Percentiles rank a stretch among this genome's conserved stretches.
These are phyloP conservation scores for Gopherus flavomarginatus DNA, from an alignment of 2,113 vertebrate species.

Conservation along the genomic window DNA sequence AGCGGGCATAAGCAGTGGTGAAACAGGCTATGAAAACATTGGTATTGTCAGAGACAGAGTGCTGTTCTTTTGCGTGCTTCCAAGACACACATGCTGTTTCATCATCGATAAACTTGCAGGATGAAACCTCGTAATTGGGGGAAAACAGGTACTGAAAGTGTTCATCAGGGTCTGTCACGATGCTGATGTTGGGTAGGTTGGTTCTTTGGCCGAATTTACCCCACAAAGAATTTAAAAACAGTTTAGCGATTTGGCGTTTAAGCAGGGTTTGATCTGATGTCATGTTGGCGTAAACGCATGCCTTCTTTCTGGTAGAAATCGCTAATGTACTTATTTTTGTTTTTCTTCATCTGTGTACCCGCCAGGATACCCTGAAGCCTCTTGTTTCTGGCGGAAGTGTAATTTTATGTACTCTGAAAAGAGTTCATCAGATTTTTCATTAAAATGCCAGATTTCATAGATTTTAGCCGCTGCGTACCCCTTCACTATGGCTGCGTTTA, in stretches of 20 bases:
- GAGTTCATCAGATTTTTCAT: too few species aligned
- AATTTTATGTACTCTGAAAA: too few species aligned
- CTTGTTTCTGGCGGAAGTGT: too few species aligned
- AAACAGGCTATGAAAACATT: not conserved
- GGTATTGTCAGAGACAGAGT: not conserved
- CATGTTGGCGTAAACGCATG: not conserved
- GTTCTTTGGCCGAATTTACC: not conserved
- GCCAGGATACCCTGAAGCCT: too few species aligned
- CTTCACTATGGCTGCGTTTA: too few species aligned
- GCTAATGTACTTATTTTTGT: not conserved
- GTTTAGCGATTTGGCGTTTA: too few species aligned
- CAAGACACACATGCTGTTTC: not conserved
- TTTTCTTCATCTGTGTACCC: not conserved
- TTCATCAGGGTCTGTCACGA: not conserved
- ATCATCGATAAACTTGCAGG: not conserved
- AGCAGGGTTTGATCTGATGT: not conserved
- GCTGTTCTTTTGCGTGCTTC: fast-evolving
- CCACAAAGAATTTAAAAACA: not conserved
- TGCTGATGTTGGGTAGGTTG: fast-evolving
- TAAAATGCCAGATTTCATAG: too few species aligned
- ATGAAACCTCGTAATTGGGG: not conserved
- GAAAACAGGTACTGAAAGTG: not conserved
- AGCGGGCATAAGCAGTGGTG: not conserved
- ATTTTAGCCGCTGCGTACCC: too few species aligned
- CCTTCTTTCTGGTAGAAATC: too few species aligned